Percentiles rank a stretch among this genome's conserved stretches.
These are phyloP conservation scores for Oligia latruncula DNA, from an alignment of 2,888 invertebrate genomes.

Conservation along the genomic window DNA sequence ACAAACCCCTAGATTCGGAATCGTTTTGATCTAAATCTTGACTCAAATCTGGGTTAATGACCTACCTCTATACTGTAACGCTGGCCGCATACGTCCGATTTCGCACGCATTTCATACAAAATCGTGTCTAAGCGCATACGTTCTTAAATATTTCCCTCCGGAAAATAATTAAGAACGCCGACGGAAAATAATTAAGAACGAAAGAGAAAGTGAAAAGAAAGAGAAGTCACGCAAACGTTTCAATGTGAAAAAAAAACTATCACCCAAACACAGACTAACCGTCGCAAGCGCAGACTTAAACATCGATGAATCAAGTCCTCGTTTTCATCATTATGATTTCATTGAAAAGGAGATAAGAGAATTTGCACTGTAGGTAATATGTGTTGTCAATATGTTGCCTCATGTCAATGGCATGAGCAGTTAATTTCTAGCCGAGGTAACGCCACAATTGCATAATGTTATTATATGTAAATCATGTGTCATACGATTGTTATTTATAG, in stretches of 20 bases:
- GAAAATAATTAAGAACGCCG: too few relatives aligned
- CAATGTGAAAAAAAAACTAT: too few relatives aligned
- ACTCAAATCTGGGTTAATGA: conserved; percentile 6
- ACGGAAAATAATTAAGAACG: too few relatives aligned
- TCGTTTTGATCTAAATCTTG: neutral
- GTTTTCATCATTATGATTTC: neutral
- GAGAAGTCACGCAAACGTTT: neutral
- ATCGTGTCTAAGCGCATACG: too few relatives aligned
- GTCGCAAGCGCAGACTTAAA: neutral
- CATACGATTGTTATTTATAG: conserved; percentile 10
- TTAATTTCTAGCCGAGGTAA: conserved; percentile 10
- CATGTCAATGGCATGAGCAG: conserved; percentile 6
- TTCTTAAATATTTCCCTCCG: too few relatives aligned
- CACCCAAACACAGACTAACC: neutral
- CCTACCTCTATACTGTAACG: neutral
- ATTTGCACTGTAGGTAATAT: conserved; percentile 1
- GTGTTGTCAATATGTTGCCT: neutral
- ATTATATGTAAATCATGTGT: conserved; percentile 33
- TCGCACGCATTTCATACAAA: too few relatives aligned
- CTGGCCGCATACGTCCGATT: too few relatives aligned
- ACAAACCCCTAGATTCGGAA: neutral
- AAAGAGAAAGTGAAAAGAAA: too few relatives aligned
- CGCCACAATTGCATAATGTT: conserved; percentile 42
- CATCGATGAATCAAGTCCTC: neutral
- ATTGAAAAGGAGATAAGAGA: conserved; percentile 15